These are phyloP conservation scores for Oceanites oceanicus DNA, from an alignment of 2,113 vertebrate genomes.

Conservation along the genomic window DNA sequence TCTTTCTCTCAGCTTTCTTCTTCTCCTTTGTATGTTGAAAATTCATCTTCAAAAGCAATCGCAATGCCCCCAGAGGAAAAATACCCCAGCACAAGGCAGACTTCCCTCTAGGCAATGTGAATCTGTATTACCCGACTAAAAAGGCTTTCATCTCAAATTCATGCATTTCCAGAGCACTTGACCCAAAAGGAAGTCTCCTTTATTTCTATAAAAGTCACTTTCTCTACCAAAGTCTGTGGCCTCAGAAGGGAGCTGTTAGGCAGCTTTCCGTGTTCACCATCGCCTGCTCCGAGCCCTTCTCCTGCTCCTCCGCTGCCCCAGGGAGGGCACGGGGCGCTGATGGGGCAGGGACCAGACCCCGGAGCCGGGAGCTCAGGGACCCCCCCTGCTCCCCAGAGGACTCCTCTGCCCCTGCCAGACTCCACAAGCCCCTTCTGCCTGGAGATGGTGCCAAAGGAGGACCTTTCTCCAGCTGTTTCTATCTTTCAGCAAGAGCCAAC, in stretches of 20 bases:
- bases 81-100: conserved; percentile 7
- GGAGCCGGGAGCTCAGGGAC: background rate
- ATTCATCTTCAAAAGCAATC: conserved; percentile 42
- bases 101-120: conserved; percentile 31
- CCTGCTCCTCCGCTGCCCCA: background rate
- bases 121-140: background rate
- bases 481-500: background rate
- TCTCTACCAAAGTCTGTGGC: background rate
- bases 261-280: fast-evolving
- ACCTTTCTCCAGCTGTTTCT: background rate
- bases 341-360: background rate
- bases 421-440: background rate
- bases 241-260: background rate
- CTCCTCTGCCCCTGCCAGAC: background rate
- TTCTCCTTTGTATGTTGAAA: conserved; percentile 42
- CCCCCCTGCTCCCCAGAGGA: too few species aligned
- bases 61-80: background rate
- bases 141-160: conserved; percentile 49
- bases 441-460: background rate
- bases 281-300: background rate
- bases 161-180: conserved; percentile 14
- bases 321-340: background rate
- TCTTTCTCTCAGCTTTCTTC: conserved; percentile 24
- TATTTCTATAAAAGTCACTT: conserved; percentile 21
- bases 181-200: conserved; percentile 46